phyloP scores from a whole-genome alignment of 2,113 vertebrate genomes.

The Syngnathus scovelli region DNA sequence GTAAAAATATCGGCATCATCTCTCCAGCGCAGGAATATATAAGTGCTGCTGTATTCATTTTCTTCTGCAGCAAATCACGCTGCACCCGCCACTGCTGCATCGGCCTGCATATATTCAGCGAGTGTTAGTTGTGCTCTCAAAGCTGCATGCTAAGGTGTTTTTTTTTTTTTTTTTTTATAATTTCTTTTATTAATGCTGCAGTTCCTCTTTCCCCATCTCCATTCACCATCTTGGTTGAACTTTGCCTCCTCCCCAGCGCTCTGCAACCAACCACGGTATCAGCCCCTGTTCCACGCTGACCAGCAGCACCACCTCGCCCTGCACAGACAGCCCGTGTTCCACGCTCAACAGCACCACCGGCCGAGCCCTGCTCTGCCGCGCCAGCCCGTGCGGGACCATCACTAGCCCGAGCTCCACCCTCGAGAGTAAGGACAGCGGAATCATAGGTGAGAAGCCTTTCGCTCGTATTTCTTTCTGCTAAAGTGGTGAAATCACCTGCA shows the following conservation, averaged over 20 bases:
- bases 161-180: not conserved
- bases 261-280: conserved; percentile 77
- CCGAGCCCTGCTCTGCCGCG: conserved; percentile 72
- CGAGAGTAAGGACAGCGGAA: conserved; percentile 99
- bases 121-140: not conserved
- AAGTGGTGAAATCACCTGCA: not conserved
- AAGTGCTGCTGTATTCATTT: not conserved
- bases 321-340: conserved; percentile 95
- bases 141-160: conserved; percentile 2
- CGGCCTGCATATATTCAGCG: not conserved
- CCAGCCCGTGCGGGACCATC: conserved; percentile 89
- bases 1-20: not conserved
- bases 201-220: not conserved
- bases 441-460: conserved; percentile 80
- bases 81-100: conserved; percentile 5
- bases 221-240: not conserved
- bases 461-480: not conserved
- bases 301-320: conserved; percentile 90
- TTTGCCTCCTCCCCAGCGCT: conserved; percentile 65
- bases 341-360: conserved; percentile 86
- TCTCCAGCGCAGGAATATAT: not conserved
- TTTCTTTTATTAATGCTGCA: not conserved
- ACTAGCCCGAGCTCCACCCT: conserved; percentile 96
- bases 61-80: conserved; percentile 2
- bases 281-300: conserved; percentile 95